phyloP scores from a whole-genome alignment of 2,113 vertebrate species.

The Heloderma charlesbogerti region DNA sequence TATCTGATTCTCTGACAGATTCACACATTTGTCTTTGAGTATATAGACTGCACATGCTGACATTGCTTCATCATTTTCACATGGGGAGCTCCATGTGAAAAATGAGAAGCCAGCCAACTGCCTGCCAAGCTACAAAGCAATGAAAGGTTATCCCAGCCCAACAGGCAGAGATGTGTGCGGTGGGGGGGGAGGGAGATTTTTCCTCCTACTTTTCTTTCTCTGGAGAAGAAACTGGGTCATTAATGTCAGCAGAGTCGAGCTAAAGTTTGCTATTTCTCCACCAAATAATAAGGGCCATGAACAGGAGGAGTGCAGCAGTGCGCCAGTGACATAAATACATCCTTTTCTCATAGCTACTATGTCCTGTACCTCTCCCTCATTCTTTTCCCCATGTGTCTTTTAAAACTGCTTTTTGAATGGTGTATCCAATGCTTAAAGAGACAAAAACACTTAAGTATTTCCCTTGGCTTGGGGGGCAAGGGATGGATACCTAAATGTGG shows the following conservation, averaged over 20 bases:
- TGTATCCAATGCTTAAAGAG: not conserved
- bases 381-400: not conserved
- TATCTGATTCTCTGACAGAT: not conserved
- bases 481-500: not conserved
- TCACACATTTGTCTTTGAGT: not conserved
- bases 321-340: not conserved
- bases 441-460: not conserved
- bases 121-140: not conserved
- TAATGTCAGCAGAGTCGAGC: not conserved
- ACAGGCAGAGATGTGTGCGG: not conserved
- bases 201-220: not conserved
- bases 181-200: not conserved
- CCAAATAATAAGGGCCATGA: not conserved
- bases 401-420: not conserved
- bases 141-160: not conserved
- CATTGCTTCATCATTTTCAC: not conserved
- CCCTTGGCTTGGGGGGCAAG: not conserved
- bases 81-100: not conserved
- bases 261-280: not conserved
- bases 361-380: not conserved
- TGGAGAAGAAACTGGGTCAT: not conserved
- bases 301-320: not conserved
- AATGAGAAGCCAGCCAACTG: not conserved
- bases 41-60: not conserved
- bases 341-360: not conserved